Base-by-base conservation (phyloP, 2,797 vertebrate species). In the Borostomias antarcticus region DNA sequence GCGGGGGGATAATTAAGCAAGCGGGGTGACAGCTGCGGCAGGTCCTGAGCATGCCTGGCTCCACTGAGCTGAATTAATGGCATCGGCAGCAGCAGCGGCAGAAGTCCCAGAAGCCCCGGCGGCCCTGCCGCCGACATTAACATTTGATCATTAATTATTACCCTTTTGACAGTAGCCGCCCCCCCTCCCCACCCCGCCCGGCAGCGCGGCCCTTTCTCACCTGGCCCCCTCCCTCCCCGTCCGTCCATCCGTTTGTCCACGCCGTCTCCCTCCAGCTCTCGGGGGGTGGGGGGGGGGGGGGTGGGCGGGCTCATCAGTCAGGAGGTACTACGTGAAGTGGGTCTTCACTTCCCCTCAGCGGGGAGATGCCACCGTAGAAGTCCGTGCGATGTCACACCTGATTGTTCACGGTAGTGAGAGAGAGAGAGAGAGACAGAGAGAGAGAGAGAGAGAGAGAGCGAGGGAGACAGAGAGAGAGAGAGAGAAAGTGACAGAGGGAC, bases 61-160 rank as follows among this genome's bases (percentile, higher is more conserved):
- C 91, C 94, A 94, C 89, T 93, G 93, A 94, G 92, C 94, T 95
- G 94, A 93, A 94, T 94, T 96, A 96, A 96, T 94, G 91, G 90
- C 93, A 94, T 92, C 91, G 93, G 92, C 87, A 92, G n/a, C n/a
- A n/a, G n/a, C n/a, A n/a, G n/a, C n/a, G n/a, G n/a, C n/a, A n/a
- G n/a, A n/a, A n/a, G n/a, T n/a, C n/a, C n/a, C n/a, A n/a, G n/a
- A n/a, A n/a, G 87, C 91, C 89, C 92, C 92, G 86, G 71, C 80
- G 82, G 83, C 78, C 45, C 61, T 70, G 90, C 91, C 92, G 84
- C 91, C 87, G 89, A 91, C 89, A 91, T 93, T 92, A 94, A 93
- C 93, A 89, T 93, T 91, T 93, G 93, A 95, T 95, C 94, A 94
- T 96, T 97, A 96, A 96, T 98, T 96, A 97, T 93, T 91, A 93